Evolutionary conservation across 2,888 invertebrate genomes (phyloP).

Genomic region (Epicampocera succincta): DNA sequence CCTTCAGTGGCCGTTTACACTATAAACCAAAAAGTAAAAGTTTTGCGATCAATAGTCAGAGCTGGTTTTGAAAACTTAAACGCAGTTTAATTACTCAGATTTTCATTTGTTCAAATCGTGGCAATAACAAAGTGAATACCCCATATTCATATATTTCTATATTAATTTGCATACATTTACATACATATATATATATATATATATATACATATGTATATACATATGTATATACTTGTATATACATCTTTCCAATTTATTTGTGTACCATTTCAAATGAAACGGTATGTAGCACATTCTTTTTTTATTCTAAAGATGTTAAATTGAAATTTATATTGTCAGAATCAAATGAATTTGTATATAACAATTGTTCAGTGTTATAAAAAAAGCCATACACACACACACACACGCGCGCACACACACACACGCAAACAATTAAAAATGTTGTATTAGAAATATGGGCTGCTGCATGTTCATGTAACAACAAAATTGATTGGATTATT

Average conservation of each 20-base stretch:
- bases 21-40: too few relatives aligned
- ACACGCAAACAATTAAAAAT: background rate
- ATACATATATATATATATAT: background rate
- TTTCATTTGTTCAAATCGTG: too few relatives aligned
- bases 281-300: conserved; percentile 34
- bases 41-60: too few relatives aligned
- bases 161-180: background rate
- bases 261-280: conserved; percentile 45
- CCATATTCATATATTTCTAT: too few relatives aligned
- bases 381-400: background rate
- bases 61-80: too few relatives aligned
- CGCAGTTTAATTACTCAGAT: too few relatives aligned
- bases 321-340: conserved; percentile 47
- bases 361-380: conserved; percentile 13
- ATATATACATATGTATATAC: too few relatives aligned
- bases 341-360: conserved; percentile 18
- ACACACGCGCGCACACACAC: too few relatives aligned
- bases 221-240: background rate
- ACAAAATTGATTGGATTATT: conserved; percentile 26
- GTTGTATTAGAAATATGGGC: conserved; percentile 15
- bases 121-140: too few relatives aligned
- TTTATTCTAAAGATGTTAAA: conserved; percentile 35
- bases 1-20: too few relatives aligned
- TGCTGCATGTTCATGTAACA: background rate
- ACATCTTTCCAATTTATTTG: conserved; percentile 27